These are phyloP conservation scores for Thalassophryne amazonica DNA, from an alignment of 2,797 vertebrate genomes.

Conservation along the genomic window DNA sequence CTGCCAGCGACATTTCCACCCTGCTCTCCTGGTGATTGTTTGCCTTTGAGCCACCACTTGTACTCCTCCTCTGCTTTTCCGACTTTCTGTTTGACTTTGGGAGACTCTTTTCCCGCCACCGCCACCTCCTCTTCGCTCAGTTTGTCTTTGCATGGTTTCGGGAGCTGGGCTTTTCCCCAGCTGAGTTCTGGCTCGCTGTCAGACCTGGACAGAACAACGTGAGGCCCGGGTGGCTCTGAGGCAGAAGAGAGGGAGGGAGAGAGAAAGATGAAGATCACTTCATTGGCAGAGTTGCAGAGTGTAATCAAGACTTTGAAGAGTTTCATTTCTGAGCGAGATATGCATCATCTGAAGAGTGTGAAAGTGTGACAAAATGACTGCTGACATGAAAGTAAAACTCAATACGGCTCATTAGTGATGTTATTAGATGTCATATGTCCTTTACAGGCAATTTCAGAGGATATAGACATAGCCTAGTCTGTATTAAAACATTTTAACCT, in stretches of 20 bases:
- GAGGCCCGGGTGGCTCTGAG: constrained; percentile 36
- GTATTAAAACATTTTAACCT: background rate
- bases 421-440: constrained; percentile 46
- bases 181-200: constrained; percentile 36
- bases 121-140: constrained; percentile 12
- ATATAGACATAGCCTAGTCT: background rate
- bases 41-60: constrained; percentile 52
- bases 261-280: constrained; percentile 28
- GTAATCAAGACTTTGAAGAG: constrained; percentile 57
- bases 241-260: background rate
- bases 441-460: constrained; percentile 29
- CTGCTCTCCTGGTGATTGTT: constrained; percentile 53
- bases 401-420: constrained; percentile 59
- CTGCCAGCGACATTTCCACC: constrained; percentile 18
- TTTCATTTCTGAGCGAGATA: constrained; percentile 54
- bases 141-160: constrained; percentile 21
- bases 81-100: constrained; percentile 54
- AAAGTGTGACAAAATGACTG: constrained; percentile 55
- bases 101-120: constrained; percentile 21
- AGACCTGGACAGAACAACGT: constrained; percentile 17
- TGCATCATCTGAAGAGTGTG: constrained; percentile 54
- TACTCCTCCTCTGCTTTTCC: constrained; percentile 53
- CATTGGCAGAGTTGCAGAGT: constrained; percentile 35
- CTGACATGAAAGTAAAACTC: constrained; percentile 63
- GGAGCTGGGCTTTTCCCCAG: constrained; percentile 15